phyloP scores from a whole-genome alignment of 1,140 invertebrate genomes.

The Drosophila busckii region DNA sequence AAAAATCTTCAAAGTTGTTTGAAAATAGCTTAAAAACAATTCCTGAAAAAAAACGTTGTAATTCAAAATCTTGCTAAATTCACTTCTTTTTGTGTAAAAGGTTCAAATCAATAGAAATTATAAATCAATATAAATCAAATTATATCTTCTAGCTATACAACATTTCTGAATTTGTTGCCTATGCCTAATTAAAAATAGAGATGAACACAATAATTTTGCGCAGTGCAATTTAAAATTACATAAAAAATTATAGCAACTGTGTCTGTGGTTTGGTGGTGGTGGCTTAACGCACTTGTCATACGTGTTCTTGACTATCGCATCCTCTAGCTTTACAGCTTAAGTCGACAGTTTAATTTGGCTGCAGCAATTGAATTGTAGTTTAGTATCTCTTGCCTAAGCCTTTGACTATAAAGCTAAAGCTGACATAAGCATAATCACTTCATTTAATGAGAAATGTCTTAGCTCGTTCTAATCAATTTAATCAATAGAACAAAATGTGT shows the following conservation, averaged over 20 bases:
- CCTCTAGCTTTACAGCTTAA: slow-evolving; percentile 38
- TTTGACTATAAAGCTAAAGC: slow-evolving; percentile 9
- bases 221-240: slow-evolving; percentile 70
- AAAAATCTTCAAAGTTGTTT: too few relatives aligned
- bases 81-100: too few relatives aligned
- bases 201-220: too few relatives aligned
- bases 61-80: too few relatives aligned
- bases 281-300: slow-evolving; percentile 58
- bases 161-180: too few relatives aligned
- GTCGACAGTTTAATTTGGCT: slow-evolving; percentile 73
- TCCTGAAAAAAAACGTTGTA: too few relatives aligned
- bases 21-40: too few relatives aligned
- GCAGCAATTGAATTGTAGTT: slow-evolving; percentile 44
- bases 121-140: too few relatives aligned
- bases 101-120: too few relatives aligned
- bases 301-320: slow-evolving; percentile 66
- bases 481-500: slow-evolving; percentile 20
- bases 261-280: slow-evolving; percentile 9
- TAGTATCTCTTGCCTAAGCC: slow-evolving; percentile 52
- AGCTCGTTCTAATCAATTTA: slow-evolving; percentile 59
- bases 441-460: slow-evolving; percentile 61
- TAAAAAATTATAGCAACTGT: slow-evolving; percentile 46
- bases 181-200: too few relatives aligned
- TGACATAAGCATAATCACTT: slow-evolving; percentile 60
- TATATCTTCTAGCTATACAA: too few relatives aligned